Base-by-base conservation (phyloP, 2,888 invertebrate genomes). In the Trachelus tabidus region DNA sequence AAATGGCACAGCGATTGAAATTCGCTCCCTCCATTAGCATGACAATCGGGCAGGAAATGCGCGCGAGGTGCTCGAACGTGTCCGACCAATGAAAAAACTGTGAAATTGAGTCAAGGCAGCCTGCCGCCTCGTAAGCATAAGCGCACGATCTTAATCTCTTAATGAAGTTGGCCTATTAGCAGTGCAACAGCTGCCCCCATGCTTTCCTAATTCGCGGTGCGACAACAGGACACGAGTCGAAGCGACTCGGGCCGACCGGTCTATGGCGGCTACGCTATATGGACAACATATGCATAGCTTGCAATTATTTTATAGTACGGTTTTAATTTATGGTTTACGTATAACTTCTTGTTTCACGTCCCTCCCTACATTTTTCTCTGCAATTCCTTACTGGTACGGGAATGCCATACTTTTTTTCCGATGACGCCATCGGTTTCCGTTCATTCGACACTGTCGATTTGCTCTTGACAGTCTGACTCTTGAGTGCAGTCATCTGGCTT, bases 371-470 rank as follows among this genome's bases (percentile, higher is more conserved):
- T n/a, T 23, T 33, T 34, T 75, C 79, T 69, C 76, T 71, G 79
- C 76, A 76, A 68, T 76, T 76, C 78, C 68, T 78, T 77, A 79
- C 73, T 78, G 81, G 77, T 79, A 79, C 77, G 79, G 75, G 73
- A 74, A 77, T 77, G 75, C 78, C 74, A 75, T 78, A 68, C 76
- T 73, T 75, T 76, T 75, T 79, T 78, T 82, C 79, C 73, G 77
- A 77, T 77, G 76, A 79, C 78, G 77, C 75, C 77, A 79, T 75
- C 69, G 68, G 37, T 73, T 68, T 79, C 74, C 75, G 76, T 76
- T 35, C 79, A 56, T 79, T 79, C 79, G 77, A 80, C 80, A 73
- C 34, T 69, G 69, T 77, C 73, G 68, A 79, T 81, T 80, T 81
- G 76, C 79, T 77, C 77, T 34, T 76, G 69, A 75, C 34, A 37